A percentile compares a stretch with the other conserved stretches of the same genome.
These are phyloP conservation scores for Amphiprion ocellaris DNA, from an alignment of 2,113 vertebrate genomes.

Conservation along the genomic window DNA sequence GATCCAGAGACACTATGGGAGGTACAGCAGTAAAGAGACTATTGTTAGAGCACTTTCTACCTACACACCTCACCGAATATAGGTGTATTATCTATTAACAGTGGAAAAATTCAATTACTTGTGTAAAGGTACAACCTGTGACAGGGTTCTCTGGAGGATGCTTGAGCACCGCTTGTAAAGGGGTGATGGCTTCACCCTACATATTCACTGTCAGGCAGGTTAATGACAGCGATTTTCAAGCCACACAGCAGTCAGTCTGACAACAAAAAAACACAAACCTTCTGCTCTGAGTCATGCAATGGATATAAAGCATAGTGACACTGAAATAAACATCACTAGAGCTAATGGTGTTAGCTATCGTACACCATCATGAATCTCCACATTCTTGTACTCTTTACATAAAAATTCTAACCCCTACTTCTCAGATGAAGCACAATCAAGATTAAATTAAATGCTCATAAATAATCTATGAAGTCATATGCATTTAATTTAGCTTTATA, in stretches of 20 bases:
- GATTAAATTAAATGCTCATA: not conserved
- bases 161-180: not conserved
- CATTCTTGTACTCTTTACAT: not conserved
- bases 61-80: slow-evolving; percentile 10
- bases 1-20: slow-evolving; percentile 49
- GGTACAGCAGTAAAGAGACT: slow-evolving; percentile 42
- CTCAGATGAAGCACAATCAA: not conserved
- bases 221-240: slow-evolving; percentile 14
- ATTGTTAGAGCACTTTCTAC: slow-evolving; percentile 35
- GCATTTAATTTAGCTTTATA: not conserved
- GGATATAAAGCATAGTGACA: not conserved
- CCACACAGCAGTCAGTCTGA: not conserved
- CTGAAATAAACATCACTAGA: slow-evolving; percentile 8
- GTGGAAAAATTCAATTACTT: slow-evolving; percentile 9
- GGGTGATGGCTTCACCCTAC: not conserved
- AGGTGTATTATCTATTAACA: slow-evolving; percentile 15
- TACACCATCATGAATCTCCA: not conserved
- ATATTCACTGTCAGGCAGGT: slow-evolving; percentile 7
- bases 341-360: not conserved
- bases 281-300: slow-evolving; percentile 8
- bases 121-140: slow-evolving; percentile 10
- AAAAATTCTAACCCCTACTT: not conserved
- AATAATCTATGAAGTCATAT: not conserved
- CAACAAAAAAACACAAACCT: not conserved
- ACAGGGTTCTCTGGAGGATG: slow-evolving; percentile 4